phyloP scores from a whole-genome alignment of 2,888 invertebrate species.

The Drosophila nigritarsus region DNA sequence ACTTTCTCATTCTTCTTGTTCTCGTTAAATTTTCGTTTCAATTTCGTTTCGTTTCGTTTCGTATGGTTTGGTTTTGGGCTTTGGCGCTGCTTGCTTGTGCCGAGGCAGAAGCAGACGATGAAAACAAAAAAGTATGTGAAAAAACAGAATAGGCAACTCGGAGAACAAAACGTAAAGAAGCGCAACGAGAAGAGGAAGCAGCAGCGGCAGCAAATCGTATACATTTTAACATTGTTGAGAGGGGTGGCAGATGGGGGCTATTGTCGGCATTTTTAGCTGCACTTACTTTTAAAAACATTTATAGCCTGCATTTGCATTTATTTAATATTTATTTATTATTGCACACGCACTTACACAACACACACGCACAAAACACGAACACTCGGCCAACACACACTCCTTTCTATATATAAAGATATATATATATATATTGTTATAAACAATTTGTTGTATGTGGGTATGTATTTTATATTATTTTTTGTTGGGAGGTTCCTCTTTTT shows the following conservation, averaged over 20 bases:
- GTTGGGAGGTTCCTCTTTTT: conserved; percentile 33
- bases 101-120: conserved; percentile 70
- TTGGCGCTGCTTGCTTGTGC: conserved; percentile 24
- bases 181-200: conserved; percentile 9
- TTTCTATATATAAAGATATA: conserved; percentile 7
- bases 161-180: conserved; percentile 27
- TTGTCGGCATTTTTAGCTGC: conserved; percentile 27
- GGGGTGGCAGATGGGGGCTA: not conserved
- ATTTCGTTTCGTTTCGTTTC: conserved; percentile 44
- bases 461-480: conserved; percentile 34
- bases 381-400: conserved; percentile 26
- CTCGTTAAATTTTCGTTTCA: conserved; percentile 30
- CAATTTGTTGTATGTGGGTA: conserved; percentile 39
- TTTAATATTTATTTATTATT: conserved; percentile 30
- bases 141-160: conserved; percentile 56
- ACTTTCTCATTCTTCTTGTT: conserved; percentile 38
- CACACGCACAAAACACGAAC: conserved; percentile 30
- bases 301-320: conserved; percentile 25
- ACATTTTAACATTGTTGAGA: not conserved
- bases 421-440: conserved; percentile 32
- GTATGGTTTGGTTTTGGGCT: conserved; percentile 15
- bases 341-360: conserved; percentile 43
- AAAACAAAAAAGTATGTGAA: conserved; percentile 73
- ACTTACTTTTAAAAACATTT: conserved; percentile 48
- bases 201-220: conserved; percentile 10